Evolutionary conservation across 2,113 vertebrate species (phyloP), one percentile per base, ranked within the genome.

Genomic region (Brachyhypopomus occidentalis): DNA sequence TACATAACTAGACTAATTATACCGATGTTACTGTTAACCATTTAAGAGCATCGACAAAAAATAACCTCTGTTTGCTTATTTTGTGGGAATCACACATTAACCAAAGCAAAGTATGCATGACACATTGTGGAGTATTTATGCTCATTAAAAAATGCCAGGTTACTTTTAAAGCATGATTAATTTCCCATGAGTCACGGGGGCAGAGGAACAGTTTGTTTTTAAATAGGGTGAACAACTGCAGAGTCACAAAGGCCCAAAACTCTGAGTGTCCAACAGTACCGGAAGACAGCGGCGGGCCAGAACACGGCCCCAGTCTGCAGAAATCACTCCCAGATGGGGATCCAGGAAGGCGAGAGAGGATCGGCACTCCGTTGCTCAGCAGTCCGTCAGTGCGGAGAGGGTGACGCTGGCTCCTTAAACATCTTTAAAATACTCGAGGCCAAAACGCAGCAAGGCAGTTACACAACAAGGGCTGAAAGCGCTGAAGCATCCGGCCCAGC

Each of bases 271-370:
- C 66, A 34, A 75, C 76, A 59, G 56, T 27, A 70, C 73, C 71
- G 25, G 75, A 75, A 75, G 55, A 81, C 84, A 77, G 62, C 60
- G 75, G 63, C 48, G 48, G 86, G 81, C 77, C 41, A 30, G 34
- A 72, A 86, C 77, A 14, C 55, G 60, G 85, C 82, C 78, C 64
- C 63, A 67, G 69, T 60, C 67, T 78, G 52, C 84, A 86, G 70
- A 89, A 91, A 94, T 91, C 78, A 84, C 83, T 92, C 89, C 91
- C 92, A 93, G 86, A 89, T 91, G 92, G 77, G 82, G 72, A 77
- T 9, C n/a, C 77, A 77, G 41, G 67, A 75, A 89, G 56, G 80
- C 86, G 83, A 86, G 85, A 87, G 75, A 88, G 84, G 83, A 78
- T 41, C 80, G 7, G 23, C 20, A 25, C 69, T 25, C 20, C 25